Conservation (phyloP, 2,113 vertebrate species). For the Xiphophorus couchianus region DNA sequence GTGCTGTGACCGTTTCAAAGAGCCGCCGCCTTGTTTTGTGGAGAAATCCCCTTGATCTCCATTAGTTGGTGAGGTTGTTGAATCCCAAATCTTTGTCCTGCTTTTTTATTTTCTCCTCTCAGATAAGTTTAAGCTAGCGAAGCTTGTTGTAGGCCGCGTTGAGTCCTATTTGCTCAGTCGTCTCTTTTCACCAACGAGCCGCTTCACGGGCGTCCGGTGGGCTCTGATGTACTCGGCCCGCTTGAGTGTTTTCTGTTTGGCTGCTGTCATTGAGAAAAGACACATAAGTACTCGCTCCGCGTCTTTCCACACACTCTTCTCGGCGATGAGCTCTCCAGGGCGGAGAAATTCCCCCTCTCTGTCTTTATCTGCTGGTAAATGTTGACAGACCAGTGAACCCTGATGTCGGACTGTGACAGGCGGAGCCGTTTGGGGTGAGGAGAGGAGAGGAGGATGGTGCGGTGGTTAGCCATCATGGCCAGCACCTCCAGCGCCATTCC, state of each 20-base stretch:
- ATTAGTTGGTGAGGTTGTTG: slow-evolving; percentile 56
- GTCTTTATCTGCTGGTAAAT: slow-evolving; percentile 92
- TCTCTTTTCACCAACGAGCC: slow-evolving; percentile 82
- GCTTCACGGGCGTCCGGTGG: slow-evolving; percentile 25
- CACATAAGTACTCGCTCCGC: slow-evolving; percentile 87
- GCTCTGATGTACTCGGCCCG: slow-evolving; percentile 85
- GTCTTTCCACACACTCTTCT: slow-evolving; percentile 79
- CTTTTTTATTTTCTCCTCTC: slow-evolving; percentile 30
- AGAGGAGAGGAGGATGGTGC: slow-evolving; percentile 64
- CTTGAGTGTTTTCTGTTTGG: slow-evolving; percentile 91
- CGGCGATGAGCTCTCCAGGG: slow-evolving; percentile 82
- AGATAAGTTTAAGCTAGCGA: slow-evolving; percentile 43
- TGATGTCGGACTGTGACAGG: slow-evolving; percentile 86
- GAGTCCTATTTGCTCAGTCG: slow-evolving; percentile 94
- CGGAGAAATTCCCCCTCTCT: slow-evolving; percentile 82
- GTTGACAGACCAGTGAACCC: slow-evolving; percentile 94
- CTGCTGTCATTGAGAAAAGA: slow-evolving; percentile 89
- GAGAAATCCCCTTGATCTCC: slow-evolving; percentile 72
- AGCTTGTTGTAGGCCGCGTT: slow-evolving; percentile 75
- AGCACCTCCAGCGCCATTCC: slow-evolving; percentile 28
- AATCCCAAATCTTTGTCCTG: slow-evolving; percentile 35
- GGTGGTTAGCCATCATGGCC: slow-evolving; percentile 71
- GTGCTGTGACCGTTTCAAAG: slow-evolving; percentile 48
- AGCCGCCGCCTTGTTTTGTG: slow-evolving; percentile 29
- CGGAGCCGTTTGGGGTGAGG: slow-evolving; percentile 79